Base-by-base conservation (phyloP, 1,140 invertebrate genomes). In the Prorops nasuta region DNA sequence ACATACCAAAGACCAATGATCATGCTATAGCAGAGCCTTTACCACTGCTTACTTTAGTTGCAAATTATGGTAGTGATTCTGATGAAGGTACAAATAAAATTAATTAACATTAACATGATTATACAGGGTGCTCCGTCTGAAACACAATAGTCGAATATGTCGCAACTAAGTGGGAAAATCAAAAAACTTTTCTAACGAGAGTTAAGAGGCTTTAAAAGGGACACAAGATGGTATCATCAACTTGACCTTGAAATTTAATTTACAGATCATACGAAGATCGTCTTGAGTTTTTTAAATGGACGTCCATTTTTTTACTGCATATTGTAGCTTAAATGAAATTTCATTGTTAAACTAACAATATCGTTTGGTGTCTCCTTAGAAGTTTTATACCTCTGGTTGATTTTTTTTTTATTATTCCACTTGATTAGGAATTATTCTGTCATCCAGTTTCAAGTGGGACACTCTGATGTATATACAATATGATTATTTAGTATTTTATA, bases 11-110 rank as follows among this genome's bases (percentile, higher is more conserved):
- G 31, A 6, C 10, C 3, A 18, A 20, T 31, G n/a, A 22, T 15
- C 9, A 12, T 28, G 15, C 24, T 38, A 17, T 7, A 43, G 17
- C 36, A 37, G 21, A 16, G 35, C 28, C 32, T n/a, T n/a, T n/a
- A 41, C 3, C 28, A 15, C 20, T 37, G 15, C 49, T 58, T 8
- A 63, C 47, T 58, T 64, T 76, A 47, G 60, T 76, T 44, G 64
- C 69, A 14, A 52, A 67, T 60, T 76, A 76, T 50, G 58, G 42
- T 44, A 73, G 60, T 56, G 54, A 57, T 44, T 57, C 67, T 1
- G 59, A 72, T 21, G 24, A 63, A 37, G 67, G 67, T 66, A 72
- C 63, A n/a, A n/a, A 36, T 42, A 48, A 39, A 9, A 15, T 48
- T 36, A 32, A 40, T 41, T 15, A n/a, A 37, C 17, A 14, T n/a